Percentiles rank a stretch among this genome's conserved stretches.
Conservation (phyloP, 2,797 vertebrate genomes). For the Acanthurus tractus region DNA sequence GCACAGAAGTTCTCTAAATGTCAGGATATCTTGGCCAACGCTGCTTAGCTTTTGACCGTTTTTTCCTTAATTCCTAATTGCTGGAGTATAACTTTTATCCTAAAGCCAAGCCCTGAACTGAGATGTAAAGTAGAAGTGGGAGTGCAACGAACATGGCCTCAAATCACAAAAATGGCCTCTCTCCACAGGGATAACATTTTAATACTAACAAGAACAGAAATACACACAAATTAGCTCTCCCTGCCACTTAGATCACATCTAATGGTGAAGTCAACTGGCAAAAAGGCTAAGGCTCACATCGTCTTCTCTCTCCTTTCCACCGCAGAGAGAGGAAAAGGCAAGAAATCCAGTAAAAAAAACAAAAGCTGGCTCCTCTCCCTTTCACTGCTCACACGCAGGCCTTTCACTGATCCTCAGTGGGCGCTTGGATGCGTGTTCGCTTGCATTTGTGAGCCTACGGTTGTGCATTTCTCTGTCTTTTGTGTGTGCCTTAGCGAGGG, state of each 20-base stretch:
- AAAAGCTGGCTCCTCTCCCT: constrained; percentile 57
- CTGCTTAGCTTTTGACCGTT: not conserved
- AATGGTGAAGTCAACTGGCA: constrained; percentile 54
- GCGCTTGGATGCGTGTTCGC: not conserved
- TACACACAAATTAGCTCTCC: constrained; percentile 8
- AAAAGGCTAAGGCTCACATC: constrained; percentile 40
- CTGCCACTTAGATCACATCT: constrained; percentile 49
- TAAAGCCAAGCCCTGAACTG: constrained; percentile 6
- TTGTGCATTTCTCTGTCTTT: constrained; percentile 56
- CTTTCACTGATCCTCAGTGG: constrained; percentile 51
- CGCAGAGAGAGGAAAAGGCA: constrained; percentile 24
- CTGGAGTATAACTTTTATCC: constrained; percentile 1
- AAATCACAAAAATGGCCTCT: not conserved
- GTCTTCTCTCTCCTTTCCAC: constrained; percentile 11
- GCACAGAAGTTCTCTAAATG: not conserved
- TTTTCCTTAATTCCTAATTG: not conserved
- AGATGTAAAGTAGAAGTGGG: not conserved
- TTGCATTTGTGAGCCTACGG: constrained; percentile 18
- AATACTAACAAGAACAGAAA: constrained; percentile 8
- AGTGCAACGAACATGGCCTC: constrained; percentile 4
- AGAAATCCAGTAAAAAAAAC: constrained; percentile 26
- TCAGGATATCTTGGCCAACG: not conserved
- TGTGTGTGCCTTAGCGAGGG: constrained; percentile 36
- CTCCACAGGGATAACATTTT: not conserved
- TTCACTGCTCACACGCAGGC: constrained; percentile 40